Conservation (phyloP, 92 coral and sea anemone genomes). For the Porites cylindrica region DNA sequence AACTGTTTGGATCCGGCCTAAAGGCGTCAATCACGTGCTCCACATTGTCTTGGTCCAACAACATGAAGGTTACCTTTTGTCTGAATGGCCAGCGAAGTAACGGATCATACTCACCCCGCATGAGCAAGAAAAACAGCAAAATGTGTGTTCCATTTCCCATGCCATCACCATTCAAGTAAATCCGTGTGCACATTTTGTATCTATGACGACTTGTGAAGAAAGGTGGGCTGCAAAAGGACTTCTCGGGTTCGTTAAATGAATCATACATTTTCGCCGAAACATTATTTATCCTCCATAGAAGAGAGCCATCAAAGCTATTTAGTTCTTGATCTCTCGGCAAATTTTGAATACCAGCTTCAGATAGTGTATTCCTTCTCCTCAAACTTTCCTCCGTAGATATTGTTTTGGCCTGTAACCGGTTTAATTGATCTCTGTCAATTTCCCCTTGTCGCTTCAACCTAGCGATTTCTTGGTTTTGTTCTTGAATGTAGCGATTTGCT, state of each 20-base stretch:
- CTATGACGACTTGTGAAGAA: constrained; percentile 82
- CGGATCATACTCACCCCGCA: constrained; percentile 75
- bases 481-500: constrained; percentile 70
- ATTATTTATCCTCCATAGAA: constrained; percentile 73
- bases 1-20: constrained; percentile 89
- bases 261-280: constrained; percentile 68
- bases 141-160: constrained; percentile 59
- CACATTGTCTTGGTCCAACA: constrained; percentile 76
- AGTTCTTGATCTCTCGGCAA: constrained; percentile 26
- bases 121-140: constrained; percentile 60
- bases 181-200: constrained; percentile 88
- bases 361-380: constrained; percentile 7
- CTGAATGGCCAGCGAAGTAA: constrained; percentile 86
- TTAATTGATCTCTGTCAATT: constrained; percentile 38
- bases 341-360: constrained; percentile 1
- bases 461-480: constrained; percentile 45
- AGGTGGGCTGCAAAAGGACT: constrained; percentile 76
- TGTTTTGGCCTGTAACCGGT: constrained; percentile 38
- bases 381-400: constrained; percentile 52
- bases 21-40: constrained; percentile 89
- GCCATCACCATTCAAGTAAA: constrained; percentile 69
- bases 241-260: constrained; percentile 64
- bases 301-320: constrained; percentile 61
- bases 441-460: constrained; percentile 43
- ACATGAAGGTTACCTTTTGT: constrained; percentile 77